Percentiles rank a stretch among this genome's conserved stretches.
phyloP scores from a whole-genome alignment of 2,113 vertebrate species.

The Carlito syrichta region DNA sequence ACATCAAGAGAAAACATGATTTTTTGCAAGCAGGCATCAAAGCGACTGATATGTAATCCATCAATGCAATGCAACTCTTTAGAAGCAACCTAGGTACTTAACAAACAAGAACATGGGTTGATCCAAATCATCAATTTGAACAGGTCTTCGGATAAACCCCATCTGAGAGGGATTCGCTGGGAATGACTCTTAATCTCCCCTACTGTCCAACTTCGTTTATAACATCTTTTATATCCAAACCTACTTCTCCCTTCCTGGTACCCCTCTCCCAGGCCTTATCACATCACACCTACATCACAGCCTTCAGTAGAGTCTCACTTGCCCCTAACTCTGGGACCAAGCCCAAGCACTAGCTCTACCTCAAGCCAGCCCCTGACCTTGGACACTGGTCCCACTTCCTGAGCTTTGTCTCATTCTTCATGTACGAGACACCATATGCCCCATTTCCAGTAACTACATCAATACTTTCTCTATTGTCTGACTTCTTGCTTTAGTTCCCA shows the following conservation, averaged over 20 bases:
- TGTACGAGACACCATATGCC: not conserved
- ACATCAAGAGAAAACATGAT: slow-evolving; percentile 6
- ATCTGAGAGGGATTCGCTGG: not conserved
- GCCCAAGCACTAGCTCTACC: not conserved
- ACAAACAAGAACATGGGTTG: not conserved
- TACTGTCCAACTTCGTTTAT: not conserved
- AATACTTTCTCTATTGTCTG: not conserved
- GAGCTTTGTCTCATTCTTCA: not conserved
- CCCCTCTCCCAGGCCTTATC: not conserved
- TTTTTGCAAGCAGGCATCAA: not conserved
- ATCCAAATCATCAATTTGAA: not conserved
- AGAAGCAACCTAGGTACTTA: not conserved
- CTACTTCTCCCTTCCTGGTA: not conserved
- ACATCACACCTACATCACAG: not conserved
- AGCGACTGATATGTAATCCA: not conserved
- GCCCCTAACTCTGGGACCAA: not conserved
- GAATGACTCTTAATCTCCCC: not conserved
- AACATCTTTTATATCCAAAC: not conserved
- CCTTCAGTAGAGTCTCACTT: not conserved
- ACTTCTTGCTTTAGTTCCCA: not conserved
- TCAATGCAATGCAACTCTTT: not conserved
- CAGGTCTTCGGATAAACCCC: not conserved
- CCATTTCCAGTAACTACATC: not conserved
- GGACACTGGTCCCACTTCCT: not conserved
- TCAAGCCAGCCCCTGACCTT: not conserved